Conservation (phyloP, 2,888 invertebrate species). For the Cosmopolites sordidus region DNA sequence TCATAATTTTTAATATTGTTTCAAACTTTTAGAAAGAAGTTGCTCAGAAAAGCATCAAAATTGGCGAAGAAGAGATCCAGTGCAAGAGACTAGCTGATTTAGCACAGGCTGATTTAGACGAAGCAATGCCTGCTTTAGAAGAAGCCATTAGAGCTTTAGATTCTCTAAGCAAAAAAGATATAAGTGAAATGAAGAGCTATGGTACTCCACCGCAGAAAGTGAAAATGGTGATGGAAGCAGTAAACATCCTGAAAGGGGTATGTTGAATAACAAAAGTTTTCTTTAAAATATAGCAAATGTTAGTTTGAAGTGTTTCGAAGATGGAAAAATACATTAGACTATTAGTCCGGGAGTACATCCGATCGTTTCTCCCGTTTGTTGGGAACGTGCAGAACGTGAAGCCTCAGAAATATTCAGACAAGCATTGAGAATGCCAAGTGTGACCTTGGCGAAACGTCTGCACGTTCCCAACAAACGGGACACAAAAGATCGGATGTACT, state of each 20-base stretch:
- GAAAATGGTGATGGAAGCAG: slow-evolving; percentile 86
- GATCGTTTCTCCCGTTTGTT: too few species aligned
- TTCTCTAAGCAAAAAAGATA: slow-evolving; percentile 78
- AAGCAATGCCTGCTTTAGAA: slow-evolving; percentile 82
- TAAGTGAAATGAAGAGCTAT: slow-evolving; percentile 87
- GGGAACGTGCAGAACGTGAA: not conserved
- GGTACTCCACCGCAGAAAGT: slow-evolving; percentile 82
- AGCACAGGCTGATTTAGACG: slow-evolving; percentile 77
- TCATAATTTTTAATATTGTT: too few species aligned
- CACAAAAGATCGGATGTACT: too few species aligned
- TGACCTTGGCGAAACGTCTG: too few species aligned
- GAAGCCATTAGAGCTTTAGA: slow-evolving; percentile 78
- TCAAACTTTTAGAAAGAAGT: slow-evolving; percentile 62
- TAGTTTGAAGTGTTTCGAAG: too few species aligned
- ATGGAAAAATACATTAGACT: too few species aligned
- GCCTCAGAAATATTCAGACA: not conserved
- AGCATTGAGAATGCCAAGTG: too few species aligned
- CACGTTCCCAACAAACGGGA: too few species aligned
- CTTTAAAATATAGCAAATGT: too few species aligned
- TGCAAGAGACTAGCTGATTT: slow-evolving; percentile 78
- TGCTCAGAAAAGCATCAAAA: slow-evolving; percentile 65
- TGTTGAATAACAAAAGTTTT: too few species aligned
- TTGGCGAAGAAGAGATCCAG: slow-evolving; percentile 73
- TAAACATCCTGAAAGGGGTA: slow-evolving; percentile 73
- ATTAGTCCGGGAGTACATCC: too few species aligned